These are phyloP conservation scores for Nymphalis io DNA, from an alignment of 1,140 invertebrate species.

Conservation along the genomic window DNA sequence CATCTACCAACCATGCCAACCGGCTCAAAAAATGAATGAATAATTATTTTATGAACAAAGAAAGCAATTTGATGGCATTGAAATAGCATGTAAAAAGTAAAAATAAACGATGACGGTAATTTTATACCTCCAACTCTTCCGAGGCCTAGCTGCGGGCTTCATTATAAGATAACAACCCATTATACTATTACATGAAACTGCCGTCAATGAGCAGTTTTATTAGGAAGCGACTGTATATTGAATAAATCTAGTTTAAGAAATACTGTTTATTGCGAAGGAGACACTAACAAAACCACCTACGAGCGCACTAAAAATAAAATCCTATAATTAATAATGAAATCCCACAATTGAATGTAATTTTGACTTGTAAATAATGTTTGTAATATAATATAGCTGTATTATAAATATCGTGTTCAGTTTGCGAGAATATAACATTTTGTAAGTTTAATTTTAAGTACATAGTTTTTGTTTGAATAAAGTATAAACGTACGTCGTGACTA, in stretches of 20 bases:
- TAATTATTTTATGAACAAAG: constrained; percentile 1
- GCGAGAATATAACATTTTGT: too few species aligned
- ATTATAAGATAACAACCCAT: constrained; percentile 33
- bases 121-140: constrained; percentile 22
- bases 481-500: constrained; percentile 11
- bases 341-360: too few species aligned
- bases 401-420: too few species aligned
- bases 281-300: neutral
- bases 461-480: neutral
- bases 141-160: constrained; percentile 20
- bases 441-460: neutral
- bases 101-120: constrained; percentile 26
- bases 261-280: neutral
- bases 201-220: constrained; percentile 31
- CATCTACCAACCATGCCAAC: too few species aligned
- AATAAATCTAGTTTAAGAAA: constrained; percentile 17
- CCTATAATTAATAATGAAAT: too few species aligned
- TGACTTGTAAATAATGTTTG: too few species aligned
- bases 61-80: constrained; percentile 10
- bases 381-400: too few species aligned
- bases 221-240: constrained; percentile 9
- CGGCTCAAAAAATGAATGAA: too few species aligned
- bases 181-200: constrained; percentile 27
- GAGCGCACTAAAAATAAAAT: too few species aligned
- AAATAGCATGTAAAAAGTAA: constrained; percentile 15